Evolutionary conservation across 2,113 vertebrate genomes (phyloP), one percentile per base, ranked within the genome.

Genomic region (Trichomycterus rosablanca): DNA sequence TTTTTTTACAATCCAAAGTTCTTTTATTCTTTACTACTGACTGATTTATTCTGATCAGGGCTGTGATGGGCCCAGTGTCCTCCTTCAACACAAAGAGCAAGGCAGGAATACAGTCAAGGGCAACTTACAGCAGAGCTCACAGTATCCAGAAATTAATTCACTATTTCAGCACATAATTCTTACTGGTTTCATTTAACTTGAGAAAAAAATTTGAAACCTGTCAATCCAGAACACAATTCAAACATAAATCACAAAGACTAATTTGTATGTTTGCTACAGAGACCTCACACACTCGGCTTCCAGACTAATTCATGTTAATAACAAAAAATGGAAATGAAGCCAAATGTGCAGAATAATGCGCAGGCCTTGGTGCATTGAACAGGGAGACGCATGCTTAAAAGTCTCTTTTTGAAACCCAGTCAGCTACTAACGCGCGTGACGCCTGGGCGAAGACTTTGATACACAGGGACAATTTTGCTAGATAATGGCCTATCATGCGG

Each of bases 401-500:
- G 62, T 63, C 83, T 88, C 86, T 89, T 90, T 88, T 84, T 89
- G 86, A 89, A 82, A 87, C 80, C 87, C 91, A 90, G 84, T 86
- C 88, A 84, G 86, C 86, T 84, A 80, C 77, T 90, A 91, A 92
- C 85, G 86, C 73, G 86, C 92, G 84, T 97, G 90, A 93, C 89
- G 87, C 78, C 88, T 79, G 87, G 90, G 90, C 80, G 91, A 83
- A 86, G 88, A 87, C 88, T 83, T 86, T 90, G 90, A 94, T 91
- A 97, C 92, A 97, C 89, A 90, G 86, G 90, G 91, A 94, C 94
- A 92, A 96, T 97, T 97, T 97, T 94, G 95, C 91, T 94, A 92
- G 93, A 98, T 98, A 98, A 98, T 97, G 93, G 95, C 92, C 92
- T 93, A 93, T 94, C 94, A 92, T 75, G 92, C 93, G 93, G 94